Conservation (phyloP, 2,113 vertebrate species). For the human (Homo sapiens) region GRCh38 chr19:35919501-35920000, state of each 20-base stretch:
- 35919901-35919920: not conserved
- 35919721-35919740: not conserved
- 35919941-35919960: not conserved
- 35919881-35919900: not conserved
- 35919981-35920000: not conserved
- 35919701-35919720: not conserved
- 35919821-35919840: not conserved
- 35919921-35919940: not conserved
- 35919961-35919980: not conserved
- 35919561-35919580: not conserved
- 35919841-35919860: not conserved
- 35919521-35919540: too few relatives aligned
- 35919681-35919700: not conserved
- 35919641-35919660: not conserved
- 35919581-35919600: not conserved
- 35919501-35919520: too few relatives aligned
- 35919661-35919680: not conserved
- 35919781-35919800: too few relatives aligned
- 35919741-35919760: not conserved
- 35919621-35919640: not conserved
- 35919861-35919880: not conserved
- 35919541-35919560: too few relatives aligned
- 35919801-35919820: too few relatives aligned
- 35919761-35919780: too few relatives aligned
- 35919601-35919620: not conserved